Evolutionary conservation across 2,113 vertebrate genomes (phyloP).

Genomic region (Nothobranchius kuhntae): DNA sequence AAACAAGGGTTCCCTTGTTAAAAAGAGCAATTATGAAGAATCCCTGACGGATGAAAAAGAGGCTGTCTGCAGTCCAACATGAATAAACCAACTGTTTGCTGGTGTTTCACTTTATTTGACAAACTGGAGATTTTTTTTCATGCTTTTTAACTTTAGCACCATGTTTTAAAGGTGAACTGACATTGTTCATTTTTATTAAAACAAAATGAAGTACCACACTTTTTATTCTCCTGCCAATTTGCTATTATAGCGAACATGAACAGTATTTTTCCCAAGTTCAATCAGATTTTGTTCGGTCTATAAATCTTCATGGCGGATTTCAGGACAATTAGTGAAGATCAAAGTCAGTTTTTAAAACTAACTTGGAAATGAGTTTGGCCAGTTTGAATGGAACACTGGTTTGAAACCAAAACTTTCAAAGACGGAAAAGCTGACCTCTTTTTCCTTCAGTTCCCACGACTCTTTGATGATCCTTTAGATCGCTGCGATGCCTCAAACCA

Average conservation of each 20-base stretch:
- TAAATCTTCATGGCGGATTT: conserved; percentile 45
- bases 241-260: neutral
- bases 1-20: conserved; percentile 69
- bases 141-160: neutral
- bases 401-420: conserved; percentile 58
- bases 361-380: conserved; percentile 72
- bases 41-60: conserved; percentile 36
- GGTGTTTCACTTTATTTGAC: neutral
- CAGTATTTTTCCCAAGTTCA: conserved; percentile 36
- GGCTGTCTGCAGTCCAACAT: neutral
- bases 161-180: conserved; percentile 9
- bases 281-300: conserved; percentile 47
- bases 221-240: neutral
- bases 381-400: conserved; percentile 45
- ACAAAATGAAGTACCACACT: neutral
- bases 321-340: conserved; percentile 51
- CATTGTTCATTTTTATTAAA: neutral
- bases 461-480: conserved; percentile 46
- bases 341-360: conserved; percentile 64
- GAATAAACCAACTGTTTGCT: conserved; percentile 1
- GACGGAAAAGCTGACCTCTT: conserved; percentile 75
- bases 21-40: conserved; percentile 47
- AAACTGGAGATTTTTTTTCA: neutral
- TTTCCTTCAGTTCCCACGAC: conserved; percentile 64
- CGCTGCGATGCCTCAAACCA: conserved; percentile 11